phyloP scores from a whole-genome alignment of 2,888 invertebrate species.

The Alloplasta piceator region DNA sequence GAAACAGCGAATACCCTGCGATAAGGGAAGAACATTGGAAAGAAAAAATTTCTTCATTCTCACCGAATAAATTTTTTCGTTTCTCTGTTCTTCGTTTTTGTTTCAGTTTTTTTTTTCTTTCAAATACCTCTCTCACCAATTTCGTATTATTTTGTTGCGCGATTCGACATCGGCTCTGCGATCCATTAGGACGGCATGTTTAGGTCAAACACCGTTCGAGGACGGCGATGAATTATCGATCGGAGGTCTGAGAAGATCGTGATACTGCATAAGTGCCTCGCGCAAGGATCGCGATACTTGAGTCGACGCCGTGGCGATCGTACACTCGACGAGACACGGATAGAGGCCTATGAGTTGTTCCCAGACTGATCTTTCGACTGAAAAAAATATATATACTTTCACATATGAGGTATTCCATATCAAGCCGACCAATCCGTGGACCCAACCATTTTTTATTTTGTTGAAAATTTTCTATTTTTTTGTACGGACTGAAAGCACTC shows the following conservation, averaged over 20 bases:
- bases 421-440: no score
- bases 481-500: no score
- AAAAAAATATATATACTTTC: not conserved
- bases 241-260: conserved; percentile 90
- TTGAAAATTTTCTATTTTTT: no score
- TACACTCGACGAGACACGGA: conserved; percentile 94
- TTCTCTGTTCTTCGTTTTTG: not conserved
- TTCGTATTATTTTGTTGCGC: conserved; percentile 55
- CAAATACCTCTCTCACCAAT: not conserved
- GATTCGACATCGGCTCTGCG: conserved; percentile 59
- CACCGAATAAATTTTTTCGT: not conserved
- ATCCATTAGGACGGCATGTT: conserved; percentile 49
- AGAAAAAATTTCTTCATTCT: not conserved
- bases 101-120: not conserved
- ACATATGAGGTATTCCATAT: no score
- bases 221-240: conserved; percentile 75
- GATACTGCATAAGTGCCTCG: conserved; percentile 95
- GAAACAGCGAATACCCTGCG: conserved; percentile 30
- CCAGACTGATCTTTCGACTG: conserved; percentile 96
- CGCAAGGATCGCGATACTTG: conserved; percentile 92
- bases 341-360: conserved; percentile 96
- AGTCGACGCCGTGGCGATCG: conserved; percentile 89
- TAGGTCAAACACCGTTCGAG: conserved; percentile 80
- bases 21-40: conserved; percentile 13
- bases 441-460: no score